Conservation (phyloP, 2,888 invertebrate species). For the Synanthedon andrenaeformis region DNA sequence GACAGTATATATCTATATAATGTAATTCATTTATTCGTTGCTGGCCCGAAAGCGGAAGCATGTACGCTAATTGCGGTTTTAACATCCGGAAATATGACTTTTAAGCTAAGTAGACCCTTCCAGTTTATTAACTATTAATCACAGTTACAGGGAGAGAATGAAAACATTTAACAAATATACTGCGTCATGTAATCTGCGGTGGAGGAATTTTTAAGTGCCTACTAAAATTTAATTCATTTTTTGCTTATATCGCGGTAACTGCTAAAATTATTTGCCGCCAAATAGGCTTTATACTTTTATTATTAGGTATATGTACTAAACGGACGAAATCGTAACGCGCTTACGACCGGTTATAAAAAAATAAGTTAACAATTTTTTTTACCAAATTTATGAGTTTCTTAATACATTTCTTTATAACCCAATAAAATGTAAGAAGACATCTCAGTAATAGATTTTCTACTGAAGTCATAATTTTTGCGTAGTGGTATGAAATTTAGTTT, state of each 20-base stretch:
- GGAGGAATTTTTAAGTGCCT: too few relatives aligned
- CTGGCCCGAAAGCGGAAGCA: conserved; percentile 23
- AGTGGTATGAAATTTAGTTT: neutral
- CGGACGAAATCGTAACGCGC: conserved; percentile 60
- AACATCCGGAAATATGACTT: conserved; percentile 34
- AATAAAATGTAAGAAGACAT: conserved; percentile 43
- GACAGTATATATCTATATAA: neutral
- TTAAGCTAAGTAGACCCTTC: conserved; percentile 29
- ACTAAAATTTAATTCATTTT: neutral
- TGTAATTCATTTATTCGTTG: conserved; percentile 31
- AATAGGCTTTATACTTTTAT: conserved; percentile 47
- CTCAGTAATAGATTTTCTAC: conserved; percentile 52
- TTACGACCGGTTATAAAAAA: conserved; percentile 58
- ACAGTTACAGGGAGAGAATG: conserved; percentile 6
- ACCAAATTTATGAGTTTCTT: conserved; percentile 55
- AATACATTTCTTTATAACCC: conserved; percentile 61
- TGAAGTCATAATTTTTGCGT: conserved; percentile 48
- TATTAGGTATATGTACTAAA: conserved; percentile 38
- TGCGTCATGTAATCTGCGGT: too few relatives aligned
- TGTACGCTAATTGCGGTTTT: conserved; percentile 41
- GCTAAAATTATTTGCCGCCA: conserved; percentile 1
- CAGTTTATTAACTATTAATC: conserved; percentile 37
- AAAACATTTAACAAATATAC: too few relatives aligned
- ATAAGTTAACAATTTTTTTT: conserved; percentile 51
- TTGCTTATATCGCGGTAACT: conserved; percentile 7